Conservation (phyloP, 2,888 invertebrate genomes). For the Acronicta aceris region DNA sequence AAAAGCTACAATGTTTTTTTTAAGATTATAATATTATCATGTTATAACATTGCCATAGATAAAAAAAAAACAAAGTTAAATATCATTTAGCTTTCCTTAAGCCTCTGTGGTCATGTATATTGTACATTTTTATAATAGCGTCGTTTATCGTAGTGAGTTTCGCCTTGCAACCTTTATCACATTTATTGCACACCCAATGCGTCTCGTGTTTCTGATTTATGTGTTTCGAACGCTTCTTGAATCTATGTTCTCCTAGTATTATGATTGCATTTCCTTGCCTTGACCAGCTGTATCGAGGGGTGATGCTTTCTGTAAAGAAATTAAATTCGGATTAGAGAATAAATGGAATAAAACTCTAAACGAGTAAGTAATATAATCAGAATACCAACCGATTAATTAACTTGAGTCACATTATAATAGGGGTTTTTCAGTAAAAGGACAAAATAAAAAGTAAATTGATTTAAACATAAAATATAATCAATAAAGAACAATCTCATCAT, state of each 20-base stretch:
- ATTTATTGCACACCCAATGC: slow-evolving; percentile 85
- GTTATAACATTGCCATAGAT: not conserved
- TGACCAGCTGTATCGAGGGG: slow-evolving; percentile 82
- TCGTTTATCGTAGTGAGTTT: slow-evolving; percentile 81
- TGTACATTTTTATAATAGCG: slow-evolving; percentile 78
- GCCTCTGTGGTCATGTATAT: slow-evolving; percentile 77
- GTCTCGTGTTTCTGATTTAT: slow-evolving; percentile 78
- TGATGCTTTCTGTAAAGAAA: slow-evolving; percentile 58
- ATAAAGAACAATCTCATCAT: no score
- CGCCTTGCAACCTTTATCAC: slow-evolving; percentile 83
- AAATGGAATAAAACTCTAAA: not conserved
- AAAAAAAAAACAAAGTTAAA: slow-evolving; percentile 21
- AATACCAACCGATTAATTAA: no score
- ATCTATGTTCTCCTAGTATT: slow-evolving; percentile 80
- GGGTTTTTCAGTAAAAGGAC: no score
- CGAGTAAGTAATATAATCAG: not conserved
- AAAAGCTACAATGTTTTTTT: not conserved
- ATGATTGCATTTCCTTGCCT: slow-evolving; percentile 84
- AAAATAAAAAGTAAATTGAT: no score
- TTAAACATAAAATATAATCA: no score
- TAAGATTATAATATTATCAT: no score
- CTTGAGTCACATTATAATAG: no score
- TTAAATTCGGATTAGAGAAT: slow-evolving; percentile 1
- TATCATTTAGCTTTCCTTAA: slow-evolving; percentile 64
- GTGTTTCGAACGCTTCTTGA: slow-evolving; percentile 81